phyloP scores from a whole-genome alignment of 2,797 vertebrate genomes.

The Darevskia mixta region DNA sequence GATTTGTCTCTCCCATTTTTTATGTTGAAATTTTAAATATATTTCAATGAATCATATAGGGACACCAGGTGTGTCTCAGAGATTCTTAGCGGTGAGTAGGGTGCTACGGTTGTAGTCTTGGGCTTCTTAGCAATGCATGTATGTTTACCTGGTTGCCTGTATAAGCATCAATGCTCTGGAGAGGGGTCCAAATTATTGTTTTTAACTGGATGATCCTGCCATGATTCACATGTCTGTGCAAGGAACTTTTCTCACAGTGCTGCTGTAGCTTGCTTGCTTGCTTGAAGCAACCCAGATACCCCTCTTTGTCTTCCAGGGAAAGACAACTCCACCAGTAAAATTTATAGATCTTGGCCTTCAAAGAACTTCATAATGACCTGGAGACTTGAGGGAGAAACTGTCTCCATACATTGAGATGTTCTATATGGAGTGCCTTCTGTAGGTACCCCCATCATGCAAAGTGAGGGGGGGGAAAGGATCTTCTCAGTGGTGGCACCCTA shows the following conservation, averaged over 20 bases:
- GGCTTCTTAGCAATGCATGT: neutral
- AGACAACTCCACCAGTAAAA: neutral
- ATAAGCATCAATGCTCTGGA: neutral
- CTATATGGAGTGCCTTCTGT: no score
- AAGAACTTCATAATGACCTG: neutral
- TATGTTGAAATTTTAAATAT: slow-evolving; percentile 23
- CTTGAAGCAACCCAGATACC: neutral
- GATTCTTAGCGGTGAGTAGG: neutral
- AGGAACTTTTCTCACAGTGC: neutral
- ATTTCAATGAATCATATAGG: slow-evolving; percentile 45
- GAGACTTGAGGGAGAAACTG: neutral
- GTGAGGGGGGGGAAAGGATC: no score
- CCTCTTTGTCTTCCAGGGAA: neutral
- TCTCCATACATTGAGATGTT: neutral
- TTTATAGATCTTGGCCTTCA: neutral
- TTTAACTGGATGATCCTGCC: no score
- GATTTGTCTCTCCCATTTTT: slow-evolving; percentile 34
- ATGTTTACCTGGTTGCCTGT: neutral
- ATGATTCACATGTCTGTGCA: neutral
- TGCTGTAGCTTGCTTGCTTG: neutral
- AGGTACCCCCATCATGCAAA: no score
- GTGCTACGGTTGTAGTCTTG: neutral
- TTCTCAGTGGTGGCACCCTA: no score
- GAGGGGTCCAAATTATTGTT: neutral
- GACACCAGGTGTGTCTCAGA: neutral